Base-by-base conservation (phyloP, 1,140 invertebrate species). In the Chelonus insularis region DNA sequence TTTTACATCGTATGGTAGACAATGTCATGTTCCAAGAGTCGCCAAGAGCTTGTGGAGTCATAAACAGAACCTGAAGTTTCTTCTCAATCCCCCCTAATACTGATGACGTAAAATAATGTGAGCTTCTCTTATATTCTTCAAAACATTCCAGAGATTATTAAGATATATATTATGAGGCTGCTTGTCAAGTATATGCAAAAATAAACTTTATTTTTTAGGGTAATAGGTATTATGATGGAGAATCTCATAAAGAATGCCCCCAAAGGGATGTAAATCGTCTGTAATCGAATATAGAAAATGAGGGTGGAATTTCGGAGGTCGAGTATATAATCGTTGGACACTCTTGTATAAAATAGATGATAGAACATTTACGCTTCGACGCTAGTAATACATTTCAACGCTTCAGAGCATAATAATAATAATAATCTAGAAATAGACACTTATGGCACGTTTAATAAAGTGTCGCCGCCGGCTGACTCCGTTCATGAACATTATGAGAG, bases 381-480 rank as follows among this genome's bases (percentile, higher is more conserved):
- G 29, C 16, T 16, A 20, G 23, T 7, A 29, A 14, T 48, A 36
- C 25, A 32, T 48, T 34, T 12, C 14, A 36, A 48, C 25, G 43
- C 57, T 48, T 20, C n/a, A n/a, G 29, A 29, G 55, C 55, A 57
- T 58, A 58, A 48, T 58, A 59, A 59, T 39, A 34, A 34, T 55
- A 39, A 34, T 37, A 55, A 39, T 4, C 36, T 48, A 23, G 32
- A 45, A 59, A 59, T 59, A 21, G 57, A 48, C 57, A 51, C 47
- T 59, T 59, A 51, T 51, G 57, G 47, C 21, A 41, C 32, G 45
- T 59, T 59, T 59, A 59, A 59, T 59, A 59, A 59, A 59, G 57
- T 59, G 47, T 59, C 57, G 32, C 32, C 47, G 57, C 4, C 18
- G 43, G 23, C 20, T 57, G 12, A 45, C 43, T 45, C 25, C 25